Evolutionary conservation across 2,888 invertebrate genomes (phyloP).

Genomic region (Lasioglossum calceatum): DNA sequence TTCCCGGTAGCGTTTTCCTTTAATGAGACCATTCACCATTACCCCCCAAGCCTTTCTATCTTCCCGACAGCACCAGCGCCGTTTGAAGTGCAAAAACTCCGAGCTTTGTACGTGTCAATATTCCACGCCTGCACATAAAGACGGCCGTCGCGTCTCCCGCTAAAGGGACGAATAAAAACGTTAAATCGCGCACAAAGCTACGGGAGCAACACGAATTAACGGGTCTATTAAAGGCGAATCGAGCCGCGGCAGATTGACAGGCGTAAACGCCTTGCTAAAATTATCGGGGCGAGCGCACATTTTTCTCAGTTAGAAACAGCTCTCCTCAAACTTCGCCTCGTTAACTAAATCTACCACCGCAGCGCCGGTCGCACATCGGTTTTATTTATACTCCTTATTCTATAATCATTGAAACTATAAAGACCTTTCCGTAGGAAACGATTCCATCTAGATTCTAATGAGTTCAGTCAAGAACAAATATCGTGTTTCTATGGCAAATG

Average conservation of each 20-base stretch:
- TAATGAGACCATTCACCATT: slow-evolving; percentile 57
- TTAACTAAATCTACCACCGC: slow-evolving; percentile 4
- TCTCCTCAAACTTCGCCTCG: neutral
- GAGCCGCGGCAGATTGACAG: slow-evolving; percentile 33
- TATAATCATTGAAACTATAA: neutral
- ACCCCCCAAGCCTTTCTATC: slow-evolving; percentile 17
- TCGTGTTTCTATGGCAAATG: neutral
- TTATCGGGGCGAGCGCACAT: slow-evolving; percentile 21
- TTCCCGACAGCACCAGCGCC: slow-evolving; percentile 2
- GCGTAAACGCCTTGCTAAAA: slow-evolving; percentile 27
- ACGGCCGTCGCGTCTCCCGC: slow-evolving; percentile 27
- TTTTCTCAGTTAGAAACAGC: neutral
- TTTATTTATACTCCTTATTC: neutral
- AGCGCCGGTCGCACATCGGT: neutral
- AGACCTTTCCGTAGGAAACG: too few species aligned
- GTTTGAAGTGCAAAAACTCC: slow-evolving; percentile 45
- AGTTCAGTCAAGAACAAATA: too few species aligned
- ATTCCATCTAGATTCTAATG: too few species aligned
- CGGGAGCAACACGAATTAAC: slow-evolving; percentile 35
- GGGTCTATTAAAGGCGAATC: slow-evolving; percentile 40
- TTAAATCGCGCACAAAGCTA: slow-evolving; percentile 32
- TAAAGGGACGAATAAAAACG: slow-evolving; percentile 45
- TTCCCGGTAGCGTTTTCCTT: slow-evolving; percentile 56
- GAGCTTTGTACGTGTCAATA: slow-evolving; percentile 52
- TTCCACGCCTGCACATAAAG: slow-evolving; percentile 41